Conservation (phyloP, 1,140 invertebrate genomes). For the Alviniconcha marisindica region DNA sequence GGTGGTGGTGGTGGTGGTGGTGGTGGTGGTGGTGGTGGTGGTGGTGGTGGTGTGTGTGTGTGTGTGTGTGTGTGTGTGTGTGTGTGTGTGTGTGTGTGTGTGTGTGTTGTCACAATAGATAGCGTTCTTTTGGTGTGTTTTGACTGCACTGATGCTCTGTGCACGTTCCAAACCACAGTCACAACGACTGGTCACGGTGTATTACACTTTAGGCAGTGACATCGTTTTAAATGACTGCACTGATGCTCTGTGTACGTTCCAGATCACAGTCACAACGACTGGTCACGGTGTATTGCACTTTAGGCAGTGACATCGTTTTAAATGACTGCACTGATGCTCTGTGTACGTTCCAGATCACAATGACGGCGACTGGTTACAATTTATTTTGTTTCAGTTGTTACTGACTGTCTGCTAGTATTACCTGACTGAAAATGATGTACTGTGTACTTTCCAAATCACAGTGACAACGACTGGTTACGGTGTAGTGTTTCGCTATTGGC, state of each 20-base stretch:
- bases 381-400: constrained; percentile 77
- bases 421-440: neutral
- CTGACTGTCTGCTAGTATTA: neutral
- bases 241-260: too few species aligned
- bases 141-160: neutral
- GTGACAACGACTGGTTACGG: constrained; percentile 81
- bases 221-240: neutral
- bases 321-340: too few species aligned
- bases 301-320: neutral
- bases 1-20: too few species aligned
- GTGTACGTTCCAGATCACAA: constrained; percentile 77
- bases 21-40: too few species aligned
- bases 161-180: constrained; percentile 77
- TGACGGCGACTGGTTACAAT: constrained; percentile 81
- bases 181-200: constrained; percentile 81
- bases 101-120: neutral
- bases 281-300: constrained; percentile 77
- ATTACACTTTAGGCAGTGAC: neutral
- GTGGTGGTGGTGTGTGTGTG: neutral
- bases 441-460: constrained; percentile 74
- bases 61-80: neutral
- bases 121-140: neutral
- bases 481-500: constrained; percentile 76
- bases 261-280: constrained; percentile 81
- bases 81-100: neutral